A percentile compares a stretch with the other conserved stretches of the same genome.
Conservation (phyloP, 2,797 vertebrate genomes). For the Myotis planiceps region DNA sequence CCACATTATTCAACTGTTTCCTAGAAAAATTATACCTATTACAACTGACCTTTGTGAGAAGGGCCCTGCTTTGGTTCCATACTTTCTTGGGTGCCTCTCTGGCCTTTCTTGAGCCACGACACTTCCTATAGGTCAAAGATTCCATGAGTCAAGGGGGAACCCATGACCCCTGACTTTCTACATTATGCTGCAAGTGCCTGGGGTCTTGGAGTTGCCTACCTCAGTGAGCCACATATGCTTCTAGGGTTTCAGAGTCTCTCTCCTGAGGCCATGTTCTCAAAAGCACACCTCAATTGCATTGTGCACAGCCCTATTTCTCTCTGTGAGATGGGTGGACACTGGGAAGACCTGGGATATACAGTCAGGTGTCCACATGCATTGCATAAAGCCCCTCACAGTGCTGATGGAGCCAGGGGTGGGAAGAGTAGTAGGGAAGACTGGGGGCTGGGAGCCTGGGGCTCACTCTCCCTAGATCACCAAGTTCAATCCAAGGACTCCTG, state of each 20-base stretch:
- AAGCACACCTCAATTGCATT: background rate
- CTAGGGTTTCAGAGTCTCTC: background rate
- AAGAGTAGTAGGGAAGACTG: accelerated
- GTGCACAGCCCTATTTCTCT: background rate
- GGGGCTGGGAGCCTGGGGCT: background rate
- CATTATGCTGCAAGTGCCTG: background rate
- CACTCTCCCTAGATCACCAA: background rate
- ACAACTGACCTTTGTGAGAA: background rate
- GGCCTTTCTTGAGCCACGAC: background rate
- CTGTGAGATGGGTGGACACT: background rate
- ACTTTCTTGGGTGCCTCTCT: background rate
- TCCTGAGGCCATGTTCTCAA: background rate
- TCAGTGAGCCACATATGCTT: background rate
- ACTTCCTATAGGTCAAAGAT: background rate
- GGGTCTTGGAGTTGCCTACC: background rate
- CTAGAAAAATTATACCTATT: background rate
- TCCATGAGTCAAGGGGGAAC: background rate
- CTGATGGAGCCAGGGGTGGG: background rate
- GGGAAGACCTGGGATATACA: background rate
- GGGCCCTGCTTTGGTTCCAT: accelerated
- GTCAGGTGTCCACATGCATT: accelerated
- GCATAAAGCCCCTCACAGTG: background rate
- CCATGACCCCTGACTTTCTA: background rate
- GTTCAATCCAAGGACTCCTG: background rate
- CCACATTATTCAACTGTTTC: background rate